These are phyloP conservation scores for Trematocara unimaculatum DNA, from an alignment of 2,113 vertebrate species.

Conservation along the genomic window DNA sequence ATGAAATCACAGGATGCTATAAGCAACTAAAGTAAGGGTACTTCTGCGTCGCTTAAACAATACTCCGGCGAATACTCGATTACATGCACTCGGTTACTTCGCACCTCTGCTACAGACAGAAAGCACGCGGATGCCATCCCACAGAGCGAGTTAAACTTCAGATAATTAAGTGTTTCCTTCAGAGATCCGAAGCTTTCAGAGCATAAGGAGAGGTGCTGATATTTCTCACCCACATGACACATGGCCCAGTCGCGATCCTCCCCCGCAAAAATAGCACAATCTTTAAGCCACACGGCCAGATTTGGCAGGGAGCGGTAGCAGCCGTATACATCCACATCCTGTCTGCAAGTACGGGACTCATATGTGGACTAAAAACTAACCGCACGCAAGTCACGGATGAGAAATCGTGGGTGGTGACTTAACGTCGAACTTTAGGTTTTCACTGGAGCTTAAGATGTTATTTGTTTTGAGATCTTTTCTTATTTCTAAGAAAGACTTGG, in stretches of 20 bases:
- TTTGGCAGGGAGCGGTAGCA: conserved; percentile 26
- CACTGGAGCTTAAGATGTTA: neutral
- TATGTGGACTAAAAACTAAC: conserved; percentile 1
- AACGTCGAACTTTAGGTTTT: neutral
- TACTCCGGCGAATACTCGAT: neutral
- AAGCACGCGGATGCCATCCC: neutral
- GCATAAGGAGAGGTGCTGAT: conserved; percentile 72
- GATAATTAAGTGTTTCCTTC: conserved; percentile 34
- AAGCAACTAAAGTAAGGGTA: neutral
- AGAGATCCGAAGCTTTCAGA: conserved; percentile 43
- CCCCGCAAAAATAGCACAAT: conserved; percentile 60
- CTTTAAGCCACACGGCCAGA: conserved; percentile 51
- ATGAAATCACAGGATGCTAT: neutral
- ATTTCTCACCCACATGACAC: conserved; percentile 67
- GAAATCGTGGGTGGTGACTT: conserved; percentile 4
- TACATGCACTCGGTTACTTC: neutral
- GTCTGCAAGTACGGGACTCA: conserved; percentile 24
- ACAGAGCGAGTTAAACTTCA: conserved; percentile 15
- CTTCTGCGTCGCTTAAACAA: neutral
- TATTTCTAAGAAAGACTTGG: neutral
- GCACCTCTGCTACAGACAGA: neutral
- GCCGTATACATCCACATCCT: conserved; percentile 29
- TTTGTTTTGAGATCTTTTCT: neutral
- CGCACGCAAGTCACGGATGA: neutral
- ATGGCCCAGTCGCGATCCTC: conserved; percentile 52